phyloP scores from a whole-genome alignment of 2,797 vertebrate species.

The Decapterus maruadsi region DNA sequence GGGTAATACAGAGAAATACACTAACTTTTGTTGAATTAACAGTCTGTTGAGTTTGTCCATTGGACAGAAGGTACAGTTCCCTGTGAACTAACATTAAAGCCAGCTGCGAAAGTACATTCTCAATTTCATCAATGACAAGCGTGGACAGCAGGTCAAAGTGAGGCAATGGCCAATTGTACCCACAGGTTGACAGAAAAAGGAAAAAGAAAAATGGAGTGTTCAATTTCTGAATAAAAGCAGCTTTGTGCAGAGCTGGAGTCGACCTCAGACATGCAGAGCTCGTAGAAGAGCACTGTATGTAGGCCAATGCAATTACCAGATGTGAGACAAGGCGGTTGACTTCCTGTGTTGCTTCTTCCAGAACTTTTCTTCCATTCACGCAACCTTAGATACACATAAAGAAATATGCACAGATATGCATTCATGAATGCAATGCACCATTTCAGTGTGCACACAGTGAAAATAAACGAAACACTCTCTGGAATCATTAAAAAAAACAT shows the following conservation, averaged over 20 bases:
- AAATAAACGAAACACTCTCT: slow-evolving; percentile 35
- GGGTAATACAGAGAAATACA: neutral
- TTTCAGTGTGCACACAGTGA: slow-evolving; percentile 10
- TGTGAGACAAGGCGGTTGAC: slow-evolving; percentile 72
- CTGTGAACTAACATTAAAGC: slow-evolving; percentile 7
- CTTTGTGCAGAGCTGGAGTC: slow-evolving; percentile 47
- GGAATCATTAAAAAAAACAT: slow-evolving; percentile 60
- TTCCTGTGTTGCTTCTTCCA: slow-evolving; percentile 69
- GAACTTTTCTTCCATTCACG: slow-evolving; percentile 26
- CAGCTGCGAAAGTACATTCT: slow-evolving; percentile 32
- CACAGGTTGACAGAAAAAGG: slow-evolving; percentile 42
- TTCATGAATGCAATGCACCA: slow-evolving; percentile 15
- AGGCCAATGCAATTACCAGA: slow-evolving; percentile 82
- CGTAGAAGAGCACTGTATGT: slow-evolving; percentile 58
- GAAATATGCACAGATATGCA: slow-evolving; percentile 27
- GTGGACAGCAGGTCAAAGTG: slow-evolving; percentile 27
- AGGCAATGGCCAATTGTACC: slow-evolving; percentile 12
- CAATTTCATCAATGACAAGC: slow-evolving; percentile 13
- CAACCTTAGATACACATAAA: slow-evolving; percentile 7
- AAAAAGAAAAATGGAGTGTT: slow-evolving; percentile 27
- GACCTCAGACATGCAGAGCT: slow-evolving; percentile 38
- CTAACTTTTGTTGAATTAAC: slow-evolving; percentile 1
- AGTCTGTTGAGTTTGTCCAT: neutral
- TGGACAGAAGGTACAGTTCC: neutral
- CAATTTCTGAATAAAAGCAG: slow-evolving; percentile 56